Conservation (phyloP, 2,113 vertebrate species). For the Solenodon paradoxus region DNA sequence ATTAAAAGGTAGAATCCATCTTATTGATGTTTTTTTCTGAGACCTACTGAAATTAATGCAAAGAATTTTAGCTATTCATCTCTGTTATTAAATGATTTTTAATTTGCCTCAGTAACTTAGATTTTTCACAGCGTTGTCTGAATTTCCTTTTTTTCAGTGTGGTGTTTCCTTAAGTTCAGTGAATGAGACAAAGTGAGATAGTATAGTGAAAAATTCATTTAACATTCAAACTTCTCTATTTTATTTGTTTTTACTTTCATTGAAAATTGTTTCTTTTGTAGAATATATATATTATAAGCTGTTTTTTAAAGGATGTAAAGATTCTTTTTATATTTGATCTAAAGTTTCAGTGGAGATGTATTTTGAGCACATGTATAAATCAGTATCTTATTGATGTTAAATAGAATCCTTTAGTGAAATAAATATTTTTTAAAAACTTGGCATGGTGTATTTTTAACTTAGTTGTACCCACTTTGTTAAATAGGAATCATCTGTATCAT, state of each 20-base stretch:
- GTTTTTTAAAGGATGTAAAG: background rate
- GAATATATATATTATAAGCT: slow-evolving; percentile 6
- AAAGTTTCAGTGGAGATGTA: background rate
- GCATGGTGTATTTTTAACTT: background rate
- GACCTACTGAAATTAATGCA: background rate
- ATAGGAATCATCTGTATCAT: background rate
- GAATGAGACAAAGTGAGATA: background rate
- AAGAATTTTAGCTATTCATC: background rate
- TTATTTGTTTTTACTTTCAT: background rate
- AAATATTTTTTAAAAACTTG: background rate
- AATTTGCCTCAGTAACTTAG: background rate
- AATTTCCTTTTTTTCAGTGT: background rate
- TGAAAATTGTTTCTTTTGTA: slow-evolving; percentile 16
- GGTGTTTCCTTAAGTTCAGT: background rate
- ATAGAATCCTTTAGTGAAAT: background rate
- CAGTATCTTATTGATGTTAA: background rate
- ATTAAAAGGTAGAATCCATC: background rate
- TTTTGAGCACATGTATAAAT: background rate
- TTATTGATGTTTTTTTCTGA: background rate
- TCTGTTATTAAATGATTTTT: background rate
- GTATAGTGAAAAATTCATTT: slow-evolving; percentile 4
- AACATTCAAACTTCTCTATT: background rate
- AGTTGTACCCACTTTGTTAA: slow-evolving; percentile 21
- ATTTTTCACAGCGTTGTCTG: background rate
- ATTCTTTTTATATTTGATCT: background rate